Conservation (phyloP, 2,113 vertebrate species). For the Mobula hypostoma region DNA sequence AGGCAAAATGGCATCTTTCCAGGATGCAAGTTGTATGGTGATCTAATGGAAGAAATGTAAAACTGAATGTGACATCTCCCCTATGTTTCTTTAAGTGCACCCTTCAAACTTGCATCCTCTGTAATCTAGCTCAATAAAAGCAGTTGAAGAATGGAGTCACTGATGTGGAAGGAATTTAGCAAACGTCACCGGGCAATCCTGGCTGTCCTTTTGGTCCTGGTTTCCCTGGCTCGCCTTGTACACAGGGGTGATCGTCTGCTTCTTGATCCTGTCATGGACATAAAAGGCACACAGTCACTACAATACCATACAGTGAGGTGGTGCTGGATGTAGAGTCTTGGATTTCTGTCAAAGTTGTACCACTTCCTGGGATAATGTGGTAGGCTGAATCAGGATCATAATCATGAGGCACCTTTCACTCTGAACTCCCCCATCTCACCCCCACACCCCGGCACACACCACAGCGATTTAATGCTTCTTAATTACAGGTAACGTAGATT, state of each 20-base stretch:
- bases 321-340: background rate
- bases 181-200: slow-evolving; percentile 38
- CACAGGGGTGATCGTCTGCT: background rate
- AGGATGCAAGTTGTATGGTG: background rate
- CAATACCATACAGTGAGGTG: slow-evolving; percentile 40
- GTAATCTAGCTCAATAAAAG: no score
- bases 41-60: background rate
- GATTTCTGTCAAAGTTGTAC: background rate
- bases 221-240: slow-evolving; percentile 44
- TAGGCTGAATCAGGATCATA: background rate
- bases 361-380: background rate
- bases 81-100: no score
- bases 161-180: background rate
- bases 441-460: no score
- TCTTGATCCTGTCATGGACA: background rate
- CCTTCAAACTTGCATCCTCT: no score
- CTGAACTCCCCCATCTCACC: no score
- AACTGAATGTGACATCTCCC: background rate
- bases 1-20: background rate
- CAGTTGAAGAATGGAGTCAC: background rate
- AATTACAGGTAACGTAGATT: background rate
- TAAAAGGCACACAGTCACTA: slow-evolving; percentile 39
- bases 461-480: no score
- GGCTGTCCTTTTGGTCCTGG: slow-evolving; percentile 37
- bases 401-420: background rate